Evolutionary conservation across 2,113 vertebrate species (phyloP), one percentile per base, ranked within the genome.

Genomic region (Lophochroa leadbeateri): DNA sequence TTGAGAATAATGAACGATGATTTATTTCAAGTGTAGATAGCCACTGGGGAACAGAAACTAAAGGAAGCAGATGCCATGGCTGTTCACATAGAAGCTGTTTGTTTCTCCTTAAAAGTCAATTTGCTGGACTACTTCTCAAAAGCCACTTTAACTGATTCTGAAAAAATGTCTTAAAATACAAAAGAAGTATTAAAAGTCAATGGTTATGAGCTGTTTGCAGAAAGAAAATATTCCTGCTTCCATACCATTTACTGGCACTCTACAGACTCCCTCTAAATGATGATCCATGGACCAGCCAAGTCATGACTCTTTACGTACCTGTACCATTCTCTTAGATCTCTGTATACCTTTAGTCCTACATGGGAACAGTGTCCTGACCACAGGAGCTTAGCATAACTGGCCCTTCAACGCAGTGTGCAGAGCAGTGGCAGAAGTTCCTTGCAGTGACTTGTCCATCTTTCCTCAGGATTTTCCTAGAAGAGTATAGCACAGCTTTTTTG

Each of bases 401-500:
- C 11, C 55, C 23, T 61, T 65, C 80, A 52, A 63, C 37, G 25
- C 11, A 28, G 9, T 9, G 15, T 61, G 7, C 33, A 39, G 44
- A 55, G 41, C 7, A 46, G 21, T 43, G 27, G 13, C 31, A 33
- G 46, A 61, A 86, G 17, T 16, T 74, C 27, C 35, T 67, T 75
- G 33, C 13, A 61, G 14, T 29, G 13, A 15, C 33, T 52, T 8
- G 0, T 53, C 11, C 6, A 0, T 53, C 11, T 91, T 35, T 68
- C 19, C 7, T 20, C 27, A 47, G 19, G 24, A 57, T 28, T 76
- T 88, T 63, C 29, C 46, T 79, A 4, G 43, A 17, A 52, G 2
- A 74, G 11, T 8, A 24, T 5, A 31, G 18, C 31, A 75, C 10
- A 55, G 53, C 2, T 2, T n/a, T 47, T 39, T n/a, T 31, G 13